A percentile compares a stretch with the other conserved stretches of the same genome.
Conservation (phyloP, 2,113 vertebrate species). For the Elephantulus edwardii region DNA sequence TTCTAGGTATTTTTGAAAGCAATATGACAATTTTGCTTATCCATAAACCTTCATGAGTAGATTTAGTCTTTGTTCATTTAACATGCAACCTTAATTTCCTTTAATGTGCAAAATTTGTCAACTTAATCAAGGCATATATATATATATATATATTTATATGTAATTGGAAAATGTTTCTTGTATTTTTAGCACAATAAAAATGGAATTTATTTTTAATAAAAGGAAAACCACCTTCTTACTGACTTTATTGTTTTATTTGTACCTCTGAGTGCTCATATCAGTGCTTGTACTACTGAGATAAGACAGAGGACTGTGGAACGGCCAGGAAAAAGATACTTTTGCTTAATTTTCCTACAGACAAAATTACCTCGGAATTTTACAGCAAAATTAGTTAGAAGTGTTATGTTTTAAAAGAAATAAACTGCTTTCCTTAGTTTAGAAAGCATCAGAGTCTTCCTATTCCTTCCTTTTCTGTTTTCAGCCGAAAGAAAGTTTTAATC, state of each 20-base stretch:
- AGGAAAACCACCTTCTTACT: neutral
- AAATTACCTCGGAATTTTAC: conserved; percentile 57
- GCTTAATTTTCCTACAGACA: conserved; percentile 50
- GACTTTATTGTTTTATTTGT: neutral
- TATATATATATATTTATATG: too few relatives aligned
- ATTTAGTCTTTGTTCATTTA: conserved; percentile 7
- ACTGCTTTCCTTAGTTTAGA: conserved; percentile 57
- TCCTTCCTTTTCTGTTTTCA: conserved; percentile 57
- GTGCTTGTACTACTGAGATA: neutral
- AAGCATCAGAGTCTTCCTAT: conserved; percentile 48
- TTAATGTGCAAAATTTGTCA: conserved; percentile 13
- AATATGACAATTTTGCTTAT: neutral
- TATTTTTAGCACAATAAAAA: neutral
- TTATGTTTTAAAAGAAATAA: conserved; percentile 60
- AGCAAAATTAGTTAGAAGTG: conserved; percentile 59
- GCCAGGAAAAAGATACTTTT: conserved; percentile 34
- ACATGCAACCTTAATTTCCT: neutral
- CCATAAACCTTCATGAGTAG: neutral
- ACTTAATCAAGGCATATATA: neutral
- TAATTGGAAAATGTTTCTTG: neutral
- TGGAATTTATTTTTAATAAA: too few relatives aligned
- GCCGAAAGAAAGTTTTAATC: neutral
- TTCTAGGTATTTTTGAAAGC: conserved; percentile 2
- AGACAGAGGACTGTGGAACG: conserved; percentile 31
- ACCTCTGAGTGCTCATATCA: too few relatives aligned